These are phyloP conservation scores for Xanthia togata DNA, from an alignment of 2,888 invertebrate species.

Conservation along the genomic window DNA sequence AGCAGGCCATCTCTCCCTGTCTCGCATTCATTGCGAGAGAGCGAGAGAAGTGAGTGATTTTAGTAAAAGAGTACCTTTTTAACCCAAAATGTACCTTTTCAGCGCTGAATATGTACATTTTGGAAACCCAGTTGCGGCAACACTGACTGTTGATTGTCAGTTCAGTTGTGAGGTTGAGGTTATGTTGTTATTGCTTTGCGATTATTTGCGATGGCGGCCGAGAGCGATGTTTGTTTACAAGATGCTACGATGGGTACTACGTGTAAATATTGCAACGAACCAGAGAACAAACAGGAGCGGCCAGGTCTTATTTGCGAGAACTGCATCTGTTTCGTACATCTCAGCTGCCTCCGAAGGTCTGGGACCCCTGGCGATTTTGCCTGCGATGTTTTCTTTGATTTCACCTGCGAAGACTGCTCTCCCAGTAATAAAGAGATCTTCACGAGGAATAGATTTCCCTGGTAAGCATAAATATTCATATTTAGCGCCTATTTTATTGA, in stretches of 20 bases:
- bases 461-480: slow-evolving; percentile 85
- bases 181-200: slow-evolving; percentile 47
- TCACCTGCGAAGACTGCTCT: slow-evolving; percentile 93
- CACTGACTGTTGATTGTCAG: slow-evolving; percentile 3
- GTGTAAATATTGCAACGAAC: slow-evolving; percentile 91
- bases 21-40: no score
- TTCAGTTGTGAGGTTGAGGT: slow-evolving; percentile 39
- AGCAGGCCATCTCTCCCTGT: no score
- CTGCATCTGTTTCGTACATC: slow-evolving; percentile 92
- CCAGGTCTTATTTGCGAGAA: slow-evolving; percentile 91
- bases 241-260: slow-evolving; percentile 63
- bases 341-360: slow-evolving; percentile 92
- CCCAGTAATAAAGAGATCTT: slow-evolving; percentile 90
- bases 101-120: no score
- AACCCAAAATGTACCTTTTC: no score
- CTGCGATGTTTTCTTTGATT: slow-evolving; percentile 94
- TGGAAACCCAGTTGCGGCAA: no score
- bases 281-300: slow-evolving; percentile 88
- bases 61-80: no score
- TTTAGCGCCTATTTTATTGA: background rate
- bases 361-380: slow-evolving; percentile 93
- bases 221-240: slow-evolving; percentile 56
- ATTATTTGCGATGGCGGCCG: slow-evolving; percentile 60
- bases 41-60: no score
- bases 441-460: slow-evolving; percentile 92